phyloP scores from a whole-genome alignment of 2,888 invertebrate genomes.

The Leptinotarsa peninsularis region DNA sequence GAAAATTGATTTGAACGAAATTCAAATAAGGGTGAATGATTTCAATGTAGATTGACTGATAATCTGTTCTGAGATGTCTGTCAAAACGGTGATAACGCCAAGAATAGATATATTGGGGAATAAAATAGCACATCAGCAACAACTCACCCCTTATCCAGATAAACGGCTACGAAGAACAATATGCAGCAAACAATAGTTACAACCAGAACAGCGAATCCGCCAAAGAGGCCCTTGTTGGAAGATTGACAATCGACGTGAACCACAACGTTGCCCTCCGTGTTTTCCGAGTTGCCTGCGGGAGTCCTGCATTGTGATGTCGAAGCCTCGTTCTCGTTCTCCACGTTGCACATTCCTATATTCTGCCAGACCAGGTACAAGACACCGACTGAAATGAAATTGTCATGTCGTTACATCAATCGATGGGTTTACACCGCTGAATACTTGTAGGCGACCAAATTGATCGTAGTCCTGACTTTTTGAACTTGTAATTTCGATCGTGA shows the following conservation, averaged over 20 bases:
- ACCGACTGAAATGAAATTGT: conserved; percentile 70
- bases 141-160: conserved; percentile 66
- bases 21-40: too few species aligned
- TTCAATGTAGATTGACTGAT: too few species aligned
- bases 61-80: too few species aligned
- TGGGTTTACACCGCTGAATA: too few species aligned
- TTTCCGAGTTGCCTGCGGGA: conserved; percentile 47
- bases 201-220: conserved; percentile 71
- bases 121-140: too few species aligned
- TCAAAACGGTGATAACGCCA: too few species aligned
- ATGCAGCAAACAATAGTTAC: conserved; percentile 72
- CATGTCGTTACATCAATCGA: not conserved
- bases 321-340: conserved; percentile 45
- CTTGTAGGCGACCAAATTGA: too few species aligned
- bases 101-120: too few species aligned
- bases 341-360: conserved; percentile 74
- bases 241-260: conserved; percentile 79
- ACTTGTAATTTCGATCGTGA: too few species aligned
- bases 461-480: too few species aligned
- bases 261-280: conserved; percentile 58
- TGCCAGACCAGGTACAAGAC: conserved; percentile 81
- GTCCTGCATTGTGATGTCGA: conserved; percentile 52
- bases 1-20: too few species aligned
- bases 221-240: conserved; percentile 80
- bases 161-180: conserved; percentile 71